Conservation (phyloP, 2,888 invertebrate genomes). For the Amphipoea lucens region DNA sequence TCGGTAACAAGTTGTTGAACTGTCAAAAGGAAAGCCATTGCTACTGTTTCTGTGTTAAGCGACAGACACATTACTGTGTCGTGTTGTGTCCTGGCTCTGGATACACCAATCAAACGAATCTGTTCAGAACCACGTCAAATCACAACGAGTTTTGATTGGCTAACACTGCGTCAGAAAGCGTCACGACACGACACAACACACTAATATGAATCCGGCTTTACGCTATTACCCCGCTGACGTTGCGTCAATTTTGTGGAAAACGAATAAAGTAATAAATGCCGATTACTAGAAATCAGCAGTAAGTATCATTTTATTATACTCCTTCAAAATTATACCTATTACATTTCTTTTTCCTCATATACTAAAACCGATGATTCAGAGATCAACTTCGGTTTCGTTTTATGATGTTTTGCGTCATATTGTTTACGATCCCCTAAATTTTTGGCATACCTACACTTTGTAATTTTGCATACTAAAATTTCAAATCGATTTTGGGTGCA, state of each 20-base stretch:
- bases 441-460: conserved; percentile 12
- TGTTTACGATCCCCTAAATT: conserved; percentile 31
- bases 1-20: too few relatives aligned
- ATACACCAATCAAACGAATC: too few relatives aligned
- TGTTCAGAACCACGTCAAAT: too few relatives aligned
- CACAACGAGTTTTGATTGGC: too few relatives aligned
- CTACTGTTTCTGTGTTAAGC: background rate
- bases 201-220: background rate
- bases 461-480: conserved; percentile 15
- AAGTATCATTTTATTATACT: background rate
- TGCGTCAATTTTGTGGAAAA: conserved; percentile 15
- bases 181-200: too few relatives aligned
- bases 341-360: conserved; percentile 43
- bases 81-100: too few relatives aligned
- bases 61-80: too few relatives aligned
- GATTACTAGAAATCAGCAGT: background rate
- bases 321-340: background rate
- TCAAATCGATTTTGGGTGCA: conserved; percentile 15
- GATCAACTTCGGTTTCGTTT: background rate
- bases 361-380: conserved; percentile 29
- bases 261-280: conserved; percentile 14
- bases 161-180: too few relatives aligned
- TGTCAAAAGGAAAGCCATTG: too few relatives aligned
- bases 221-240: background rate
- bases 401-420: conserved; percentile 14